Conservation (phyloP, 1,140 invertebrate species). For the Metopolophium dirhodum region DNA sequence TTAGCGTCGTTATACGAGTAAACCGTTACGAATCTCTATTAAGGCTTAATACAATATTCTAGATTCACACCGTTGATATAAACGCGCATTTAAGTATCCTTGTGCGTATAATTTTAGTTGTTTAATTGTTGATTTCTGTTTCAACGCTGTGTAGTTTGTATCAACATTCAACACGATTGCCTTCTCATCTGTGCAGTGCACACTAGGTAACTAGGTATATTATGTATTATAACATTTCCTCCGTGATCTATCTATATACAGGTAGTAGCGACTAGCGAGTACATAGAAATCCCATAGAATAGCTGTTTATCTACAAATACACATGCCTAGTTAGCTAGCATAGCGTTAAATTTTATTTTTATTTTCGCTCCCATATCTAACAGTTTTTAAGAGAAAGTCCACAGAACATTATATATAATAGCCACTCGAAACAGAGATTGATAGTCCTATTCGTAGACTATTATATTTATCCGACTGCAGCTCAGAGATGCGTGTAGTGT, state of each 20-base stretch:
- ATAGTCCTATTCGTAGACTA: background rate
- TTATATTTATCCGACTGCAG: background rate
- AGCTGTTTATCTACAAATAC: background rate
- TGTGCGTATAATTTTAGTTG: background rate
- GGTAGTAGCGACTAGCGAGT: background rate
- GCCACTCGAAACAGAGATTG: constrained; percentile 12
- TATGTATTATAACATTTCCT: background rate
- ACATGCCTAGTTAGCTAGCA: constrained; percentile 22
- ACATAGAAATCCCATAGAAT: background rate
- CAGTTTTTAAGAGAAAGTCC: constrained; percentile 47
- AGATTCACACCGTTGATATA: background rate
- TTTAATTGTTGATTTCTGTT: background rate
- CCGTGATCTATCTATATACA: background rate
- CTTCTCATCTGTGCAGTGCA: background rate
- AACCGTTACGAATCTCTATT: background rate
- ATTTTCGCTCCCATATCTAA: constrained; percentile 26
- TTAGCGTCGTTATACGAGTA: background rate
- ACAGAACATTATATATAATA: background rate
- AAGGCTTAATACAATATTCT: background rate
- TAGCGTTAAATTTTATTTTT: constrained; percentile 44
- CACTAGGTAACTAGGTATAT: too few species aligned
- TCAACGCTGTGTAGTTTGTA: background rate
- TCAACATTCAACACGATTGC: background rate
- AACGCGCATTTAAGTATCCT: background rate
- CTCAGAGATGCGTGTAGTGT: background rate